These are phyloP conservation scores for Nemotelus nigrinus DNA, from an alignment of 2,888 invertebrate genomes.

Conservation along the genomic window DNA sequence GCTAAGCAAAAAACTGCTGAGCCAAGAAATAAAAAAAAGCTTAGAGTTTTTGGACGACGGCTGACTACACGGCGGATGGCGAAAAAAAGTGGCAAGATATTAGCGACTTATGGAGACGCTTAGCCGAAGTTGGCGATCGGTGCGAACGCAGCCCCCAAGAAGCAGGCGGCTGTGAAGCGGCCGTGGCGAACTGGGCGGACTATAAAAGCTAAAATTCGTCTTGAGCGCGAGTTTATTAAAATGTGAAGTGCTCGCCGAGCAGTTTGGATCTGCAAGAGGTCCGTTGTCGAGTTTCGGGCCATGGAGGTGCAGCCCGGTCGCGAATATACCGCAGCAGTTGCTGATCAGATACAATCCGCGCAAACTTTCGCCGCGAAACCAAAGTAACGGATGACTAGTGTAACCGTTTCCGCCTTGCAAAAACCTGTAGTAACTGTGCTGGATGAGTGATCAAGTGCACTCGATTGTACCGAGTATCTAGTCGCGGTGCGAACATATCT, in stretches of 20 bases:
- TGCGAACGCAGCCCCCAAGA: constrained; percentile 30
- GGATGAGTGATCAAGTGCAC: neutral
- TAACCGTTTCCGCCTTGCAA: constrained; percentile 19
- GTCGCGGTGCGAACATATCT: constrained; percentile 3
- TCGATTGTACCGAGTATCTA: neutral
- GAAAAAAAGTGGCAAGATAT: constrained; percentile 37
- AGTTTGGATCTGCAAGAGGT: constrained; percentile 50
- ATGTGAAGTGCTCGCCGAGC: constrained; percentile 64
- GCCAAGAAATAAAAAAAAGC: constrained; percentile 36
- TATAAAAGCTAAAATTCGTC: constrained; percentile 65
- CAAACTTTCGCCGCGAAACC: constrained; percentile 7
- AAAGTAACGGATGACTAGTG: constrained; percentile 29
- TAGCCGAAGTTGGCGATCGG: constrained; percentile 29
- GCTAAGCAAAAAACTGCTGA: constrained; percentile 27
- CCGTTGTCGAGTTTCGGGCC: neutral
- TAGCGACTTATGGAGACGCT: constrained; percentile 32
- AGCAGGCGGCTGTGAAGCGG: neutral
- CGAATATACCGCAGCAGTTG: neutral
- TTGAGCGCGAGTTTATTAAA: constrained; percentile 65
- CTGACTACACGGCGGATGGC: neutral
- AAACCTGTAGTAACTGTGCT: constrained; percentile 2
- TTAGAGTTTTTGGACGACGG: constrained; percentile 15
- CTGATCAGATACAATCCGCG: too few species aligned
- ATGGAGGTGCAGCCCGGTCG: neutral
- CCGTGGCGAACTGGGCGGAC: constrained; percentile 52